Percentiles rank a stretch among this genome's conserved stretches.
phyloP scores from a whole-genome alignment of 2,888 invertebrate species.

The Polydrusus tereticollis region DNA sequence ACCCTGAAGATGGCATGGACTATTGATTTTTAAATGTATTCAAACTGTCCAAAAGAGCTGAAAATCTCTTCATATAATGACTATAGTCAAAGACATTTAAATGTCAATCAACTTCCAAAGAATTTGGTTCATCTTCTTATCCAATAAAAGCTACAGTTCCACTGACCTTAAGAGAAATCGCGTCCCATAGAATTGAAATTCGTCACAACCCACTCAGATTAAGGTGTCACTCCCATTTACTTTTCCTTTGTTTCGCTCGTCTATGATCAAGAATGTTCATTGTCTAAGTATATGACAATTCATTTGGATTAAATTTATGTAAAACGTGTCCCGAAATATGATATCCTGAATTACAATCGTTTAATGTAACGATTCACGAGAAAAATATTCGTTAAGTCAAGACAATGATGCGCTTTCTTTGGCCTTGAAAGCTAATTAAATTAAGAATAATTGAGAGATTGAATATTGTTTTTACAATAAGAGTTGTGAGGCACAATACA shows the following conservation, averaged over 20 bases:
- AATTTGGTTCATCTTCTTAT: constrained; percentile 30
- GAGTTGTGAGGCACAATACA: no score
- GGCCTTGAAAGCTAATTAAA: no score
- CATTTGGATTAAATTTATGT: neutral
- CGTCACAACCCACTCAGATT: constrained; percentile 1
- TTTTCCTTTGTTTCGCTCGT: neutral
- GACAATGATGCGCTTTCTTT: neutral
- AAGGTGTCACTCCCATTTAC: neutral
- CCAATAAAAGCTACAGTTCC: constrained; percentile 14
- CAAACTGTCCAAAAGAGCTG: no score
- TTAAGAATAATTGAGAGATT: no score
- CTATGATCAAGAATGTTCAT: neutral
- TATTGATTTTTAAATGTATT: no score
- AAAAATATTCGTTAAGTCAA: no score
- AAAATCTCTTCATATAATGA: no score
- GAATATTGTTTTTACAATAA: no score
- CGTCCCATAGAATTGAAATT: constrained; percentile 3
- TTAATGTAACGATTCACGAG: neutral
- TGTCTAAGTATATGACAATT: neutral
- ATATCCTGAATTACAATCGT: neutral
- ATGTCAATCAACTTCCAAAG: neutral
- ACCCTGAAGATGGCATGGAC: no score
- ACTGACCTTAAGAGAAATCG: constrained; percentile 36
- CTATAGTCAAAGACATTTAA: neutral
- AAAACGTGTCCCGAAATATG: neutral